Evolutionary conservation across 2,888 invertebrate species (phyloP), one percentile per base, ranked within the genome.

Genomic region (Nemotelus nigrinus): DNA sequence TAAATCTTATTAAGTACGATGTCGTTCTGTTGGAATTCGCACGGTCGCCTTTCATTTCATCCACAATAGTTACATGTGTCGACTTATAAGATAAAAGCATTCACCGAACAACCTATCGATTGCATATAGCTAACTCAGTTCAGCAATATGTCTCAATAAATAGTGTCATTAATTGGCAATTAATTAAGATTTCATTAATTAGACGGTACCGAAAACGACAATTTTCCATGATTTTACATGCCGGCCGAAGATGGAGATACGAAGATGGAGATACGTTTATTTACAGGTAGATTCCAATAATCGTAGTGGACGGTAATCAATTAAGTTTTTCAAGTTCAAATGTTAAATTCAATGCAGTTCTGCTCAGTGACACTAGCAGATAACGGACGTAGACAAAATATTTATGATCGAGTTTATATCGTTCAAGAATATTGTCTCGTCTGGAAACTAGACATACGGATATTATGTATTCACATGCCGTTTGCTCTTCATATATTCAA

Each of bases 231-330:
- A 57, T 57, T 57, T 57, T 57, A 57, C 25, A 25, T 57, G 10
- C 25, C 1, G 25, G 25, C 25, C 25, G 25, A 25, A 25, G 25
- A 25, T 25, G 25, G 25, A 25, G 25, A 25, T 25, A 25, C 25
- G 25, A 25, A n/a, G n/a, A n/a, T n/a, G n/a, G n/a, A n/a, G n/a
- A n/a, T 25, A 25, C 25, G 25, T 25, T 25, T 25, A 25, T 25
- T 25, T 25, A 25, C 25, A 25, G 25, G 25, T 25, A 25, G 25
- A 25, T 25, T 25, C 25, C 25, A 25, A 25, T 25, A 63, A 63
- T 63, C 63, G 43, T 25, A 25, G 43, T 41, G 43, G 63, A 63
- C 39, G 63, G 41, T 25, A 63, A 63, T 63, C 43, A 63, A 63
- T 63, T 43, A 5, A 43, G 25, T 25, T 63, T 57, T 63, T 63